Evolutionary conservation across 92 coral and sea anemone species (phyloP).

Genomic region (Palythoa grandiflora): DNA sequence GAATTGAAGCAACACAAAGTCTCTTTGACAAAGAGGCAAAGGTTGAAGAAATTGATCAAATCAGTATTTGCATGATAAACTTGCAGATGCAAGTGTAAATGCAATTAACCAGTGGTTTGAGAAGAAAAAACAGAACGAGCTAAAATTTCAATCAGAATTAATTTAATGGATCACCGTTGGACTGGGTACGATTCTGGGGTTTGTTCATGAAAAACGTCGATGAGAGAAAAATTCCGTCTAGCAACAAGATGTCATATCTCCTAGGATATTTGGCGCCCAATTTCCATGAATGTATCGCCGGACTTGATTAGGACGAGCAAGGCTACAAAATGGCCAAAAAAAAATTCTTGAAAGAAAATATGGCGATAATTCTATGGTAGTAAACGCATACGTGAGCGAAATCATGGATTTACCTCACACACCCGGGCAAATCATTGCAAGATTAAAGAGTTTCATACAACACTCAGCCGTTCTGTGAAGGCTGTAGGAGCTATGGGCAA

Average conservation of each 20-base stretch:
- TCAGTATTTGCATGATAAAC: slow-evolving; percentile 20
- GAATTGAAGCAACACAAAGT: slow-evolving; percentile 25
- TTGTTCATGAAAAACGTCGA: slow-evolving; percentile 10
- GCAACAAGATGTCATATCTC: slow-evolving; percentile 27
- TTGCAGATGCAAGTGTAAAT: slow-evolving; percentile 5
- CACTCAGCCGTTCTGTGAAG: not conserved
- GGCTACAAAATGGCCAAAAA: slow-evolving; percentile 20
- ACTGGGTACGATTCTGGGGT: slow-evolving; percentile 30
- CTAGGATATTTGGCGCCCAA: slow-evolving; percentile 4
- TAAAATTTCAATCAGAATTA: slow-evolving; percentile 16
- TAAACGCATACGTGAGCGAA: not conserved
- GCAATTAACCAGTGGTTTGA: not conserved
- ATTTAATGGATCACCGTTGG: slow-evolving; percentile 20
- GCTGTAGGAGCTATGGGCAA: too few relatives aligned
- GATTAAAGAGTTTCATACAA: slow-evolving; percentile 8
- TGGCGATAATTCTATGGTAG: slow-evolving; percentile 23
- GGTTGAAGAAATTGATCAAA: slow-evolving; percentile 25
- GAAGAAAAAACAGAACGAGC: not conserved
- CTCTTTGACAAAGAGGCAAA: slow-evolving; percentile 37
- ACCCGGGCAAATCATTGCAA: slow-evolving; percentile 21
- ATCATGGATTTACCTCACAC: slow-evolving; percentile 14
- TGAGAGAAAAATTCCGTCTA: slow-evolving; percentile 4
- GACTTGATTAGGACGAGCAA: not conserved
- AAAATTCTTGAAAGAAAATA: slow-evolving; percentile 28
- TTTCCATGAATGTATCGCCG: too few relatives aligned